phyloP scores from a whole-genome alignment of 2,797 vertebrate genomes.

The Serranus cabrilla region DNA sequence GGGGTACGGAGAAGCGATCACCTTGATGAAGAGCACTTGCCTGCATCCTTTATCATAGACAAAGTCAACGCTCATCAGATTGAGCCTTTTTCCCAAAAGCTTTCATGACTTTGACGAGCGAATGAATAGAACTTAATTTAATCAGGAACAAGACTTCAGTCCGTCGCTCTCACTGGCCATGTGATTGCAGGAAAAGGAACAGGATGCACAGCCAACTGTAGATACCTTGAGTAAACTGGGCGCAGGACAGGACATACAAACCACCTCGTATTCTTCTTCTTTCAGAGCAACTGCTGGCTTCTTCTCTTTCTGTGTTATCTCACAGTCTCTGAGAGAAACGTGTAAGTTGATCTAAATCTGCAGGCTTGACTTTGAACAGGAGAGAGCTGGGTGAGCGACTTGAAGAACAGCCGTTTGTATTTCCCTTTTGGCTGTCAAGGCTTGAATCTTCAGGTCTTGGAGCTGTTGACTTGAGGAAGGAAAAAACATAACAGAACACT shows the following conservation, averaged over 20 bases:
- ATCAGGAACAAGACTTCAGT: slow-evolving; percentile 67
- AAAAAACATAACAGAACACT: slow-evolving; percentile 89
- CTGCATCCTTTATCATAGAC: slow-evolving; percentile 33
- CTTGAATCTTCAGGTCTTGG: slow-evolving; percentile 81
- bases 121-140: slow-evolving; percentile 26
- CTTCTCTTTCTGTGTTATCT: slow-evolving; percentile 40
- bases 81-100: slow-evolving; percentile 27
- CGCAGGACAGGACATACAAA: slow-evolving; percentile 83
- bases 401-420: slow-evolving; percentile 45
- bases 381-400: slow-evolving; percentile 37
- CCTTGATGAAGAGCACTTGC: slow-evolving; percentile 42
- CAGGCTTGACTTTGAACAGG: slow-evolving; percentile 40
- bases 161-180: slow-evolving; percentile 42
- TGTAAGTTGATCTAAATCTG: slow-evolving; percentile 22
- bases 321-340: slow-evolving; percentile 71
- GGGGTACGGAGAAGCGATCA: slow-evolving; percentile 9
- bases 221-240: slow-evolving; percentile 51
- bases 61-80: slow-evolving; percentile 69
- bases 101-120: slow-evolving; percentile 23
- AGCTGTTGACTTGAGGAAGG: slow-evolving; percentile 88
- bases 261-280: slow-evolving; percentile 77
- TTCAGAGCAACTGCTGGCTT: slow-evolving; percentile 45
- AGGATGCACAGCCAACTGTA: slow-evolving; percentile 41
- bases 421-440: slow-evolving; percentile 61
- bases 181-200: slow-evolving; percentile 8